phyloP scores from a whole-genome alignment of 2,113 vertebrate genomes.

The Rhabdomys dilectus region DNA sequence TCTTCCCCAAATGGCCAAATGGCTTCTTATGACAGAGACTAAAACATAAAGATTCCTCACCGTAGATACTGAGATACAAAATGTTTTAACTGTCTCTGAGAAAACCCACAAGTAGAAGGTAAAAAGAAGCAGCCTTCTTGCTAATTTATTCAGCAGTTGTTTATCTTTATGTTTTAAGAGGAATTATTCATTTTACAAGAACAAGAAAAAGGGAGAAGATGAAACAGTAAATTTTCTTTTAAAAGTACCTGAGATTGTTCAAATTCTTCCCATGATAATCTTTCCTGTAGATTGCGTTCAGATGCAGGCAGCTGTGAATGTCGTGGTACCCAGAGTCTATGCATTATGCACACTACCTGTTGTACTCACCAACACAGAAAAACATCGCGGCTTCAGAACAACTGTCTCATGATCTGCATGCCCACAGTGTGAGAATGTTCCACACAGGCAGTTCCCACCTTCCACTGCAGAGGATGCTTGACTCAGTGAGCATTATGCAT shows the following conservation, averaged over 20 bases:
- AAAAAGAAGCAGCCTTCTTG: background rate
- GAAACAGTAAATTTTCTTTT: background rate
- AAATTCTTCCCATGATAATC: background rate
- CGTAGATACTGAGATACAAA: background rate
- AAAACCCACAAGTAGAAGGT: background rate
- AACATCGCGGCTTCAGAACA: background rate
- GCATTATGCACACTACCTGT: rapidly evolving
- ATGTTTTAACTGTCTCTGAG: background rate
- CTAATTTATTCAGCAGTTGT: background rate
- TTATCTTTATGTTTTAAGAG: slow-evolving; percentile 18
- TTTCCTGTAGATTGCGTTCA: background rate
- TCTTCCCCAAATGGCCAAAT: background rate
- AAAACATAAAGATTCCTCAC: background rate
- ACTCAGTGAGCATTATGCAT: background rate
- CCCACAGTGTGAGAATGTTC: background rate
- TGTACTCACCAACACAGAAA: background rate
- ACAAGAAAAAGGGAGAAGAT: background rate
- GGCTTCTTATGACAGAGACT: background rate
- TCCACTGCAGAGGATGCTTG: background rate
- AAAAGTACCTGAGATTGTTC: background rate
- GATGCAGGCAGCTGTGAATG: background rate
- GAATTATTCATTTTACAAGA: background rate
- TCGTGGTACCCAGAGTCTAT: background rate
- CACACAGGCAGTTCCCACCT: background rate
- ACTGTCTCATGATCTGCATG: too few relatives aligned